These are phyloP conservation scores for Stegophylla sp. DNA, from an alignment of 2,888 invertebrate species.

Conservation along the genomic window DNA sequence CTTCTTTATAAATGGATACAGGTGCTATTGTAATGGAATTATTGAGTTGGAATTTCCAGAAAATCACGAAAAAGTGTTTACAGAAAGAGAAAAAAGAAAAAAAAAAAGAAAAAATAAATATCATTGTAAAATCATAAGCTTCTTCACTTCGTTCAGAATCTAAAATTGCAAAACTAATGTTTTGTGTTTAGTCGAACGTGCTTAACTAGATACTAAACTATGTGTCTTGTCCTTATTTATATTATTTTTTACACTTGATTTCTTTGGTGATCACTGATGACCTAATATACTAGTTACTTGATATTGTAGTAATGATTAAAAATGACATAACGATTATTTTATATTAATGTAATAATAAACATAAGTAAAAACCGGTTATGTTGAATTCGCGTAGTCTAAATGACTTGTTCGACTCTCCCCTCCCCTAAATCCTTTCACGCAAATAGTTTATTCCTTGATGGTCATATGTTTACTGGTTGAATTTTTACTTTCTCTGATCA, in stretches of 20 bases:
- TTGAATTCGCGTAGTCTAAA: slow-evolving; percentile 44
- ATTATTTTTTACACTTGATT: slow-evolving; percentile 23
- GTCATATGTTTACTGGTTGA: slow-evolving; percentile 39
- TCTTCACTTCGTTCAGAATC: no score
- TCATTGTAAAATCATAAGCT: no score
- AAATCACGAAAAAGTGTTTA: no score
- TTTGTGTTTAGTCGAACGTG: no score
- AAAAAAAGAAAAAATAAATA: no score
- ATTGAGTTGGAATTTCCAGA: no score
- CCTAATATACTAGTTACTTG: slow-evolving; percentile 3
- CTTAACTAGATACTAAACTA: no score
- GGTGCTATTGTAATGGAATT: no score
- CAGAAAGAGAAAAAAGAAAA: no score
- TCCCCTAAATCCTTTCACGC: slow-evolving; percentile 31
- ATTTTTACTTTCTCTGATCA: slow-evolving; percentile 54
- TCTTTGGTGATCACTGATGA: slow-evolving; percentile 27
- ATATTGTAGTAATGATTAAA: not conserved
- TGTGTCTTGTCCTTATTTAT: not conserved
- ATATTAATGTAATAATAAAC: slow-evolving; percentile 30
- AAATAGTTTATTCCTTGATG: slow-evolving; percentile 4
- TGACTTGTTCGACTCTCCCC: slow-evolving; percentile 21
- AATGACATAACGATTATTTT: slow-evolving; percentile 43
- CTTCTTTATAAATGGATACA: no score
- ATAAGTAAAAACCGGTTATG: slow-evolving; percentile 49
- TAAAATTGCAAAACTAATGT: no score